Conservation (phyloP, 2,113 vertebrate genomes). For the Anthoscopus minutus region DNA sequence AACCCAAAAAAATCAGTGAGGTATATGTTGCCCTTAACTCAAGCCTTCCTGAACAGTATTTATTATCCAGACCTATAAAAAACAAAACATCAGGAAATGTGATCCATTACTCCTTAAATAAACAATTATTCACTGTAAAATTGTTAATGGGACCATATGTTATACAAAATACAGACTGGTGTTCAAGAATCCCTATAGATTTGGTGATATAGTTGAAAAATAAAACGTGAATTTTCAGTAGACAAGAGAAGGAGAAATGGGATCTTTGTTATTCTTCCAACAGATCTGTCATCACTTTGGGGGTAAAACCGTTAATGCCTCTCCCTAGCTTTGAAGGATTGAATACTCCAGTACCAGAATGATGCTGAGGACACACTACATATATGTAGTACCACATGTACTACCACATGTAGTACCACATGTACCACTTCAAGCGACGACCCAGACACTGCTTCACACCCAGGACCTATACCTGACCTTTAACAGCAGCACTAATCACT, state of each 20-base stretch:
- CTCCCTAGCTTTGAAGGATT: neutral
- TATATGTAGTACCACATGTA: accelerated
- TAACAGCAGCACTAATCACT: neutral
- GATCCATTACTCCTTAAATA: neutral
- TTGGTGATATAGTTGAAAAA: neutral
- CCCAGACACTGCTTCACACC: neutral
- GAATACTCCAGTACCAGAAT: neutral
- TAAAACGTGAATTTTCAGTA: neutral
- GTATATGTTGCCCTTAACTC: neutral
- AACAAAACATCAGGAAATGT: neutral
- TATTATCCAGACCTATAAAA: neutral
- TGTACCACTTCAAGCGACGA: too few relatives aligned
- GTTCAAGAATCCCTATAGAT: neutral
- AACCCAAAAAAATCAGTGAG: neutral
- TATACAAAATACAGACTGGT: neutral
- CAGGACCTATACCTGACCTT: neutral
- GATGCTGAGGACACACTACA: neutral
- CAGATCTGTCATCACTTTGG: neutral
- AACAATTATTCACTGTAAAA: neutral
- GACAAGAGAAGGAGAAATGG: neutral
- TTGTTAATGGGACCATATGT: neutral
- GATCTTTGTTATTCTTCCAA: neutral
- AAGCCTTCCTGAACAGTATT: neutral
- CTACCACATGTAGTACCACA: neutral
- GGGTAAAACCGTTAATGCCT: neutral